These are phyloP conservation scores for Diploptera punctata DNA, from an alignment of 2,888 invertebrate species.

Conservation along the genomic window DNA sequence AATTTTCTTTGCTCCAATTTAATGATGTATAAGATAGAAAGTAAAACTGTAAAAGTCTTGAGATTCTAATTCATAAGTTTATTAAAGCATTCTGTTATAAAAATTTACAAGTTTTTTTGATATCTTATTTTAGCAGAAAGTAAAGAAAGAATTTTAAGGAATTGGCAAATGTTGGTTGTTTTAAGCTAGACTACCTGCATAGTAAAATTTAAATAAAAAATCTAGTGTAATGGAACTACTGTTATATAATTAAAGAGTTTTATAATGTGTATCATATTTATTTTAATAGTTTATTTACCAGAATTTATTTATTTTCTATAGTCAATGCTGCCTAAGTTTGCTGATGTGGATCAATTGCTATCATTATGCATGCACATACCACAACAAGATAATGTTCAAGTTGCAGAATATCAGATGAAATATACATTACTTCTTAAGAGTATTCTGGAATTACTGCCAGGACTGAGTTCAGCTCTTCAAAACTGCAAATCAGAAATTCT, in stretches of 20 bases:
- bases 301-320: constrained; percentile 50
- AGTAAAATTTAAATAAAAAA: not conserved
- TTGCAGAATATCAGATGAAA: constrained; percentile 78
- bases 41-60: too few relatives aligned
- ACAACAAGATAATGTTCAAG: constrained; percentile 57
- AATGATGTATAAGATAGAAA: too few relatives aligned
- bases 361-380: constrained; percentile 63
- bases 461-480: constrained; percentile 64
- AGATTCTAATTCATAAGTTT: too few relatives aligned
- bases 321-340: constrained; percentile 69
- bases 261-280: not conserved
- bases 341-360: constrained; percentile 81
- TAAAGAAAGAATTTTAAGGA: too few relatives aligned
- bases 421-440: constrained; percentile 79
- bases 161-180: too few relatives aligned
- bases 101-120: too few relatives aligned
- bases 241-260: not conserved
- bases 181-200: too few relatives aligned
- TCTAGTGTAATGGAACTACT: too few relatives aligned
- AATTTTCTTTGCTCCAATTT: too few relatives aligned
- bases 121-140: too few relatives aligned
- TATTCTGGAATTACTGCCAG: constrained; percentile 73
- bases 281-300: constrained; percentile 2
- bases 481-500: constrained; percentile 63
- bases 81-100: too few relatives aligned